A percentile compares a stretch with the other conserved stretches of the same genome.
Conservation (phyloP, 1,140 invertebrate genomes). For the Drosophila parabipectinata region DNA sequence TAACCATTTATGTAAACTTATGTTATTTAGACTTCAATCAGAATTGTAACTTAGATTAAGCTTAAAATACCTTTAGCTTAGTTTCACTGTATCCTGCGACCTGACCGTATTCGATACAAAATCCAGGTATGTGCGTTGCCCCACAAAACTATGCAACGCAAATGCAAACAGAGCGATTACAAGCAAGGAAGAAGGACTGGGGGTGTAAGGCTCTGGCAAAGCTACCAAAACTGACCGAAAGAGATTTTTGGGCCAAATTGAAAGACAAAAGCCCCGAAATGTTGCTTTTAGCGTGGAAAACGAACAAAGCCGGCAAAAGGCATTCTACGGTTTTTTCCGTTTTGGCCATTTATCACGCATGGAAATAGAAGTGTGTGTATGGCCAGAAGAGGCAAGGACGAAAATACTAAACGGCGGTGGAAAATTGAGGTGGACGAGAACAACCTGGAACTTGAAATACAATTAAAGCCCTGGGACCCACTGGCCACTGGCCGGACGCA, state of each 20-base stretch:
- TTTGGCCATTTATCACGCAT: slow-evolving; percentile 58
- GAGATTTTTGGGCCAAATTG: slow-evolving; percentile 52
- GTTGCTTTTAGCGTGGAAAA: slow-evolving; percentile 34
- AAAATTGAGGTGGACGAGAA: slow-evolving; percentile 3
- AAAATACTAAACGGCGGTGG: neutral
- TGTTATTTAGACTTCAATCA: no score
- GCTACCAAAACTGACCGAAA: slow-evolving; percentile 23
- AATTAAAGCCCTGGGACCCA: slow-evolving; percentile 71
- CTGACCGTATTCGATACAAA: slow-evolving; percentile 11
- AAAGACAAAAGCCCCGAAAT: slow-evolving; percentile 58
- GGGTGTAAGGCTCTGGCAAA: neutral
- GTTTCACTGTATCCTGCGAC: slow-evolving; percentile 9
- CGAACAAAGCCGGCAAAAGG: slow-evolving; percentile 28
- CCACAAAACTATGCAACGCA: slow-evolving; percentile 36
- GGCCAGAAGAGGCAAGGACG: neutral
- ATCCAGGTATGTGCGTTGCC: slow-evolving; percentile 22
- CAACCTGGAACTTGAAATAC: slow-evolving; percentile 63
- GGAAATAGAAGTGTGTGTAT: slow-evolving; percentile 40
- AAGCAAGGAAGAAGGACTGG: slow-evolving; percentile 2
- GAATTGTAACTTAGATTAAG: neutral
- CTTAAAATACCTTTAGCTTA: neutral
- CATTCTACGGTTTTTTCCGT: slow-evolving; percentile 33
- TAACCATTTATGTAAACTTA: no score
- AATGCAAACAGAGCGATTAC: slow-evolving; percentile 46
- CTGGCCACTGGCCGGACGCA: slow-evolving; percentile 27